phyloP scores from a whole-genome alignment of 2,888 invertebrate genomes.

The Parochlus steinenii region DNA sequence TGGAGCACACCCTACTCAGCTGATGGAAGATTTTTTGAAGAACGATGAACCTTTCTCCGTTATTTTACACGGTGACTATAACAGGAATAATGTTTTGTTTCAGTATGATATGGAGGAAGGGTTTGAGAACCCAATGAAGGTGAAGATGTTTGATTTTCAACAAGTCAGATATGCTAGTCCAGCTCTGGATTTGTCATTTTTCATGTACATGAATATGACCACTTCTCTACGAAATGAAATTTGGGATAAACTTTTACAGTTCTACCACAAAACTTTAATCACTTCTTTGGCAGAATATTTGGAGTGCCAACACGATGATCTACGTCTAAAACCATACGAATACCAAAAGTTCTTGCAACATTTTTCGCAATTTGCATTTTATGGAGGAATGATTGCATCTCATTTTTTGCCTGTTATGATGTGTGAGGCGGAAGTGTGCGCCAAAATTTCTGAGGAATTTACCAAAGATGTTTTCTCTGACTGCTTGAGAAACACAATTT shows the following conservation, averaged over 20 bases:
- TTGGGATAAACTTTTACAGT: slow-evolving; percentile 20
- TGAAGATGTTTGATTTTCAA: slow-evolving; percentile 28
- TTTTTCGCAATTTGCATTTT: slow-evolving; percentile 25
- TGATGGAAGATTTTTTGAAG: slow-evolving; percentile 22
- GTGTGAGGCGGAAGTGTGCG: slow-evolving; percentile 21
- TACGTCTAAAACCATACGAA: slow-evolving; percentile 13
- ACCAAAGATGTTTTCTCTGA: too few relatives aligned
- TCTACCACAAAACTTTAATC: slow-evolving; percentile 21
- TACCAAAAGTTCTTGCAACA: slow-evolving; percentile 23
- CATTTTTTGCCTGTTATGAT: slow-evolving; percentile 26
- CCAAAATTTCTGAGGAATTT: slow-evolving; percentile 19
- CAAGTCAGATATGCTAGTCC: slow-evolving; percentile 24
- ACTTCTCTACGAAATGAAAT: slow-evolving; percentile 17
- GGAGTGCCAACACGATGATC: slow-evolving; percentile 16
- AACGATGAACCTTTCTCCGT: slow-evolving; percentile 21
- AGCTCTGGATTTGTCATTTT: slow-evolving; percentile 25
- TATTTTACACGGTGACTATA: slow-evolving; percentile 27
- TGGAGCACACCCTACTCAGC: slow-evolving; percentile 19
- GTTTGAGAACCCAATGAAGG: slow-evolving; percentile 16
- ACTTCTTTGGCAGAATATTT: slow-evolving; percentile 19
- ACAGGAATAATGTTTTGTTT: slow-evolving; percentile 29
- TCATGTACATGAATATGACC: slow-evolving; percentile 25
- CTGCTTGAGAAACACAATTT: too few relatives aligned
- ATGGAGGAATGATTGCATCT: slow-evolving; percentile 24
- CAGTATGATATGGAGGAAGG: slow-evolving; percentile 17